A percentile compares a stretch with the other conserved stretches of the same genome.
phyloP scores from a whole-genome alignment of 2,797 vertebrate species.

The Pitangus sulphuratus region DNA sequence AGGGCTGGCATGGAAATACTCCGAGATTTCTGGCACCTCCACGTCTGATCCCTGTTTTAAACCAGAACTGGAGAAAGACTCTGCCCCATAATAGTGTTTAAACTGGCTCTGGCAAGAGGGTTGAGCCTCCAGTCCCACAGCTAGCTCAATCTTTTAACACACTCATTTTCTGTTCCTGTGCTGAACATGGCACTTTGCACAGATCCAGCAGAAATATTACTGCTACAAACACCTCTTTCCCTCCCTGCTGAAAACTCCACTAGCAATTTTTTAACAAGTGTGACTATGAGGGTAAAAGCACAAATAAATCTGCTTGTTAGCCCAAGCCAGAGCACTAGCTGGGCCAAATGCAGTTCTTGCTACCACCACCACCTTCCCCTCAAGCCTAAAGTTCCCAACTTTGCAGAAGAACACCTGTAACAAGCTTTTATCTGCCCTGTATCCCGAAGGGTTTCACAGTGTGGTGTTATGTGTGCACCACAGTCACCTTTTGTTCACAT shows the following conservation, averaged over 20 bases:
- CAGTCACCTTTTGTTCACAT: too few relatives aligned
- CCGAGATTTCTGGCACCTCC: constrained; percentile 50
- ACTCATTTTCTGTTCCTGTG: not conserved
- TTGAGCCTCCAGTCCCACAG: not conserved
- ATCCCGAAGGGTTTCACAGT: too few relatives aligned
- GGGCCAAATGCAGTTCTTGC: too few relatives aligned
- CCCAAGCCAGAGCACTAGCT: too few relatives aligned
- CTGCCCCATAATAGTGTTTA: not conserved
- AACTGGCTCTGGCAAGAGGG: not conserved
- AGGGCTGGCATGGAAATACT: constrained; percentile 39
- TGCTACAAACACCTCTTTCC: not conserved
- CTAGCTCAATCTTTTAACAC: not conserved
- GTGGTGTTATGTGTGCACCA: too few relatives aligned
- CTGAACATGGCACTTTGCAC: not conserved
- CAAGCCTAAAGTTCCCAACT: too few relatives aligned
- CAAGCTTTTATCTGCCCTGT: too few relatives aligned
- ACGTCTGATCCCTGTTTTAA: constrained; percentile 16
- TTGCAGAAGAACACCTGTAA: too few relatives aligned
- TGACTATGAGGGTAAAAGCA: too few relatives aligned
- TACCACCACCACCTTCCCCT: too few relatives aligned
- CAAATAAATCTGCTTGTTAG: too few relatives aligned
- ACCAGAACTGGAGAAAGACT: not conserved
- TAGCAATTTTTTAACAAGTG: too few relatives aligned
- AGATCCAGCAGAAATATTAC: not conserved
- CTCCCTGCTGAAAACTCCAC: not conserved